Percentiles rank a stretch among this genome's conserved stretches.
Conservation (phyloP, 2,797 vertebrate species). For the Dendrocincla fuliginosa region DNA sequence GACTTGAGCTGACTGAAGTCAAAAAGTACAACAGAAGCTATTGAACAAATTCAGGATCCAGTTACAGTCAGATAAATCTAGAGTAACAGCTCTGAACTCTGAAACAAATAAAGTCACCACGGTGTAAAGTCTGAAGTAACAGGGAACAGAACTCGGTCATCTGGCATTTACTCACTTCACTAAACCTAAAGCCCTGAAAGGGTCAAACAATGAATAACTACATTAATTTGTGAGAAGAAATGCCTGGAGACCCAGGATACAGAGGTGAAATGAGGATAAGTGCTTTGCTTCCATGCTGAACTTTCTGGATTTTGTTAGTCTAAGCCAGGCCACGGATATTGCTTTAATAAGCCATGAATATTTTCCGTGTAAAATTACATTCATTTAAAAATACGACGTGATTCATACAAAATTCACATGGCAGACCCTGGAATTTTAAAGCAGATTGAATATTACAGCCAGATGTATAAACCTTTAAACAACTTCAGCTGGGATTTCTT, state of each 20-base stretch:
- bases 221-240: slow-evolving; percentile 6
- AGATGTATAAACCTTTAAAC: background rate
- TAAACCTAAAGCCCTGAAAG: slow-evolving; percentile 37
- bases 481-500: background rate
- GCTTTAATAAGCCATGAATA: slow-evolving; percentile 17
- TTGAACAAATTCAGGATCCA: background rate
- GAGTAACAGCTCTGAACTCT: background rate
- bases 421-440: background rate
- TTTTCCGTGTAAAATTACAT: slow-evolving; percentile 7
- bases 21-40: background rate
- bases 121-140: background rate
- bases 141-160: background rate
- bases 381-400: background rate
- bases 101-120: background rate
- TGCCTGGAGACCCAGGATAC: background rate
- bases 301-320: slow-evolving; percentile 28
- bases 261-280: slow-evolving; percentile 63
- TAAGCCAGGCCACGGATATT: background rate
- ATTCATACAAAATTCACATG: background rate
- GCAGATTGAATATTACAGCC: background rate
- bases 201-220: slow-evolving; percentile 34
- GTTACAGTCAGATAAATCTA: background rate
- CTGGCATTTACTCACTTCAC: slow-evolving; percentile 20
- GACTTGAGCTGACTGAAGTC: background rate
- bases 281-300: background rate